A percentile compares a stretch with the other conserved stretches of the same genome.
Conservation (phyloP, 1,140 invertebrate genomes). For the Hycleus cichorii region DNA sequence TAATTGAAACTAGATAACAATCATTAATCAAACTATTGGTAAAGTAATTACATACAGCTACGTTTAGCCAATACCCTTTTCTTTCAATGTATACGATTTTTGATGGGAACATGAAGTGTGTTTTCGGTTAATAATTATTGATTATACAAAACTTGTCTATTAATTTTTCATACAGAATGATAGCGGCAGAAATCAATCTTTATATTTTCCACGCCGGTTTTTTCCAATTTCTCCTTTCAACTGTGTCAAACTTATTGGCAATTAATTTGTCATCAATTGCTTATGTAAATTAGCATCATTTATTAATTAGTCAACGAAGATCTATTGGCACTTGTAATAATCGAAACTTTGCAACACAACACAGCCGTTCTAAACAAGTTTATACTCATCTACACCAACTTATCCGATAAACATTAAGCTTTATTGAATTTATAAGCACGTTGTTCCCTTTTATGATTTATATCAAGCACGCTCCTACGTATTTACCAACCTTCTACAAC, state of each 20-base stretch:
- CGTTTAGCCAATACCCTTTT: neutral
- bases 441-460: constrained; percentile 13
- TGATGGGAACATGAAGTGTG: constrained; percentile 1
- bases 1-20: constrained; percentile 8
- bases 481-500: too few species aligned
- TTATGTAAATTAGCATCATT: too few species aligned
- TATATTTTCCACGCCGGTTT: too few species aligned
- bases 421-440: constrained; percentile 15
- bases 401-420: constrained; percentile 12
- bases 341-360: too few species aligned
- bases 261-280: too few species aligned
- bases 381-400: constrained; percentile 4
- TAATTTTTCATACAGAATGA: too few species aligned
- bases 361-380: neutral
- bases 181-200: too few species aligned
- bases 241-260: too few species aligned
- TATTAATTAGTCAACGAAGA: too few species aligned
- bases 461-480: neutral
- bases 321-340: too few species aligned
- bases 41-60: constrained; percentile 10
- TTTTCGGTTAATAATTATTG: constrained; percentile 6
- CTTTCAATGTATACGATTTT: neutral
- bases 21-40: constrained; percentile 16
- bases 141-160: neutral
- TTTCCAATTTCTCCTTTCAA: too few species aligned